Evolutionary conservation across 1,140 invertebrate genomes (phyloP).

Genomic region (Drosophila repletoides): DNA sequence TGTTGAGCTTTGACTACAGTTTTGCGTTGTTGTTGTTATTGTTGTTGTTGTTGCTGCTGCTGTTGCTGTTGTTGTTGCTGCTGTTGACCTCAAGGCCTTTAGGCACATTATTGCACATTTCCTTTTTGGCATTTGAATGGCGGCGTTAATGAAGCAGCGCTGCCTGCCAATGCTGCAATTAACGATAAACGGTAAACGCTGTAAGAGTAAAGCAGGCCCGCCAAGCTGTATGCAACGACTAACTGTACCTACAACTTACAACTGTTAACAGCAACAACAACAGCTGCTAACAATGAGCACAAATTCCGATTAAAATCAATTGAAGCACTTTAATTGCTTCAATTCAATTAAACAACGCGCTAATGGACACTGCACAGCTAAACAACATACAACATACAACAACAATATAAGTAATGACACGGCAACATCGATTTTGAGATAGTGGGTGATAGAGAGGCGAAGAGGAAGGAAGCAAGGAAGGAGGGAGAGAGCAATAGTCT

Average conservation of each 20-base stretch:
- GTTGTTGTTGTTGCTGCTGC: slow-evolving; percentile 5
- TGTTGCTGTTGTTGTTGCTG: slow-evolving; percentile 22
- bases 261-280: slow-evolving; percentile 2
- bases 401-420: slow-evolving; percentile 36
- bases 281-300: slow-evolving; percentile 65
- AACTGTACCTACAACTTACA: slow-evolving; percentile 24
- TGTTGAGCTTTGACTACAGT: slow-evolving; percentile 55
- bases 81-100: slow-evolving; percentile 41
- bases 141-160: slow-evolving; percentile 66
- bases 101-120: slow-evolving; percentile 70
- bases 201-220: not conserved
- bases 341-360: slow-evolving; percentile 77
- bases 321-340: slow-evolving; percentile 79
- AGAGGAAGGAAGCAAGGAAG: too few relatives aligned
- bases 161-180: slow-evolving; percentile 44
- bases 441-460: slow-evolving; percentile 16
- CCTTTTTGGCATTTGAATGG: slow-evolving; percentile 60
- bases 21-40: slow-evolving; percentile 19
- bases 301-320: slow-evolving; percentile 80
- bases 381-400: slow-evolving; percentile 18
- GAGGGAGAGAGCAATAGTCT: too few relatives aligned
- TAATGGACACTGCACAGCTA: slow-evolving; percentile 52
- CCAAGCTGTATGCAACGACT: slow-evolving; percentile 15
- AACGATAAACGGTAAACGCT: slow-evolving; percentile 17
- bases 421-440: slow-evolving; percentile 59